Conservation (phyloP, 2,113 vertebrate genomes). For the Anser brachyrhynchus region DNA sequence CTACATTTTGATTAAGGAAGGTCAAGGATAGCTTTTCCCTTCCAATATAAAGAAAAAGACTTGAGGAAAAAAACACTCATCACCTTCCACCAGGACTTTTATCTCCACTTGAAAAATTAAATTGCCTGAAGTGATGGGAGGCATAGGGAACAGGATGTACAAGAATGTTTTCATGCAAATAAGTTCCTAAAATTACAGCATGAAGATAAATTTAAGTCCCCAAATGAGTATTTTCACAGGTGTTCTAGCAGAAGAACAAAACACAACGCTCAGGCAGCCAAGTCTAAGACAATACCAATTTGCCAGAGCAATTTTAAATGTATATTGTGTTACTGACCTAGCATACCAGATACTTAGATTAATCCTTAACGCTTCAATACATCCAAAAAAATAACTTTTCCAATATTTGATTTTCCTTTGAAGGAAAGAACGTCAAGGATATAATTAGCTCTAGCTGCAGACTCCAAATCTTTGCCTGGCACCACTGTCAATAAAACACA, state of each 20-base stretch:
- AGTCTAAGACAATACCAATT: neutral
- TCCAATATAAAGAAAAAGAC: neutral
- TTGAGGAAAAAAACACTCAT: neutral
- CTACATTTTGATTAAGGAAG: constrained; percentile 60
- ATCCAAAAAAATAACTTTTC: constrained; percentile 8
- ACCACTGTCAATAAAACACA: neutral
- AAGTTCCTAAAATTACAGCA: neutral
- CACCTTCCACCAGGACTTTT: neutral
- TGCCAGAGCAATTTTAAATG: constrained; percentile 18
- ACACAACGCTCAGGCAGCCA: neutral
- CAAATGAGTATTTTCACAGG: neutral
- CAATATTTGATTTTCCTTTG: constrained; percentile 40
- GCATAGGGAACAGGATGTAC: neutral
- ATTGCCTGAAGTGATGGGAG: neutral
- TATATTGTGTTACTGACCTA: neutral
- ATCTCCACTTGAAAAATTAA: constrained; percentile 7
- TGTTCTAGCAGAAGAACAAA: neutral
- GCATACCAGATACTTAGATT: neutral
- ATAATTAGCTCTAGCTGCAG: constrained; percentile 24
- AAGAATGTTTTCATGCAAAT: neutral
- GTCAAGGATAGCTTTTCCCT: constrained; percentile 3
- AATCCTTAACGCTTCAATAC: neutral
- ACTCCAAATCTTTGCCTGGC: constrained; percentile 6
- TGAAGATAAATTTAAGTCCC: neutral
- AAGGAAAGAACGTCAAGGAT: constrained; percentile 23